These are phyloP conservation scores for Radopholus similis DNA, from an alignment of 1,140 invertebrate genomes.

Conservation along the genomic window DNA sequence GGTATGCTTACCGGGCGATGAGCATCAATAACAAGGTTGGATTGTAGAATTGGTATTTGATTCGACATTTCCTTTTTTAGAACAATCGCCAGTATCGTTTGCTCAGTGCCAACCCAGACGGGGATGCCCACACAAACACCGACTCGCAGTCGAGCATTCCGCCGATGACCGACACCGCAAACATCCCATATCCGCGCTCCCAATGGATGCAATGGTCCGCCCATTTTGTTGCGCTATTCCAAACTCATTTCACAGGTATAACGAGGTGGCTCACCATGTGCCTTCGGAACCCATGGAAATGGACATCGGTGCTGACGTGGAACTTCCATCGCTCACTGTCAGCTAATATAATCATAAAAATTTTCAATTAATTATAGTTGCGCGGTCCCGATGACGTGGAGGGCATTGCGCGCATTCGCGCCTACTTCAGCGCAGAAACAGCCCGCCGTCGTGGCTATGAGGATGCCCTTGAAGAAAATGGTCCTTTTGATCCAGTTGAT, in stretches of 20 bases:
- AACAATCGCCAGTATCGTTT: too few species aligned
- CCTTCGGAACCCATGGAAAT: too few species aligned
- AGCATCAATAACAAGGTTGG: conserved; percentile 89
- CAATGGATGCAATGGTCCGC: neutral
- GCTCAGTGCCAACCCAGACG: neutral
- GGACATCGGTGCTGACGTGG: too few species aligned
- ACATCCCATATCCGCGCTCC: neutral
- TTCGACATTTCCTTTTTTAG: conserved; percentile 6
- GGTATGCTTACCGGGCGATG: conserved; percentile 83
- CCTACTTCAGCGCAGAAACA: neutral
- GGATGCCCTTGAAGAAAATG: conserved; percentile 1
- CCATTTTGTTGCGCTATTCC: too few species aligned
- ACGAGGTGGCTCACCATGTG: too few species aligned
- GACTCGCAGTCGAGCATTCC: too few species aligned
- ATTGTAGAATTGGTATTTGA: conserved; percentile 63
- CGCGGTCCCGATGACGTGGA: neutral
- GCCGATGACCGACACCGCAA: neutral
- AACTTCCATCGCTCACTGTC: too few species aligned
- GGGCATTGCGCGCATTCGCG: neutral
- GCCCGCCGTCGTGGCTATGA: neutral
- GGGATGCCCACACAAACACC: neutral
- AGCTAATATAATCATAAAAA: too few species aligned
- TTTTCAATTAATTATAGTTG: neutral
- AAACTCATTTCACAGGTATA: too few species aligned
- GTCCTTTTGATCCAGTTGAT: neutral